Conservation (phyloP, 2,113 vertebrate species). For the Phylloscopus whistleri region DNA sequence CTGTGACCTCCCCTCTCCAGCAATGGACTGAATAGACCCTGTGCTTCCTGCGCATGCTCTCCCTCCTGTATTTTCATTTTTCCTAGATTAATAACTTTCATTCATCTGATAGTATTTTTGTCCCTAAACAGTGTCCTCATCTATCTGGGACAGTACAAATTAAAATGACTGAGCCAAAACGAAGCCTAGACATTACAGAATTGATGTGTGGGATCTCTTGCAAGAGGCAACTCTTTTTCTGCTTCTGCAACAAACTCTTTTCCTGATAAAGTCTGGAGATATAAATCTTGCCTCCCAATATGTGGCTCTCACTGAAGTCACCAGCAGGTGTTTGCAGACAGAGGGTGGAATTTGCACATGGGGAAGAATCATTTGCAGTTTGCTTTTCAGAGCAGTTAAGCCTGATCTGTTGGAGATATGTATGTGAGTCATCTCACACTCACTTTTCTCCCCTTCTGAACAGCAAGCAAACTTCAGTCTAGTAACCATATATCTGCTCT, state of each 20-base stretch:
- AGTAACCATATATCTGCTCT: conserved; percentile 15
- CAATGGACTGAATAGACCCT: not conserved
- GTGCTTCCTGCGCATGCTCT: not conserved
- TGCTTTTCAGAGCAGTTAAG: conserved; percentile 43
- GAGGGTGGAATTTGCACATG: conserved; percentile 46
- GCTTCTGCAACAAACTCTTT: not conserved
- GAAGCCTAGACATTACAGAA: not conserved
- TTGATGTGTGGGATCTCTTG: not conserved
- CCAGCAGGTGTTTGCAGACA: conserved; percentile 45
- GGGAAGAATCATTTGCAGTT: conserved; percentile 38
- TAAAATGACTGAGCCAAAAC: not conserved
- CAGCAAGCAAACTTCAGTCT: not conserved
- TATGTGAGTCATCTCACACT: conserved; percentile 44
- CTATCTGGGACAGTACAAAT: not conserved
- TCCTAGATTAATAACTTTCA: not conserved
- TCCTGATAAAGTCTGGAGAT: not conserved
- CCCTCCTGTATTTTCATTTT: not conserved
- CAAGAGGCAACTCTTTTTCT: not conserved
- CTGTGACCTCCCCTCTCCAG: not conserved
- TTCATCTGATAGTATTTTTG: not conserved
- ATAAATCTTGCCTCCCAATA: conserved; percentile 19
- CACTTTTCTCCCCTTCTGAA: conserved; percentile 4
- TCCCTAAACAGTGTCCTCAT: not conserved
- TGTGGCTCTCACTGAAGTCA: conserved; percentile 27
- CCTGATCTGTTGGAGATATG: conserved; percentile 41